Conservation (phyloP, 2,888 invertebrate species). For the Labia minor region DNA sequence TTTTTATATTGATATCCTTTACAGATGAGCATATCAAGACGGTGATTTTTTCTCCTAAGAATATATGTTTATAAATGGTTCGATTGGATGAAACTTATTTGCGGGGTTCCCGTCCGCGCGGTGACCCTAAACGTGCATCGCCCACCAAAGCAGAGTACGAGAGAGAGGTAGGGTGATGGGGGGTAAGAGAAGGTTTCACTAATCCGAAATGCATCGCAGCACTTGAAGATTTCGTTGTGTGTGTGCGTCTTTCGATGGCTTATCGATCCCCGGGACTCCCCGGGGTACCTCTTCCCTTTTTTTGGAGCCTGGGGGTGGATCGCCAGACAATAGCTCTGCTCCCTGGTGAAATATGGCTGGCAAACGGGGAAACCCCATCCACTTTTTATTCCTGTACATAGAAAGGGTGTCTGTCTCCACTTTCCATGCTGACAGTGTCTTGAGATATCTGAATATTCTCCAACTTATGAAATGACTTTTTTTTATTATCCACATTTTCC, state of each 20-base stretch:
- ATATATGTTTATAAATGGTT: too few species aligned
- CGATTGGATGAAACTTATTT: too few species aligned
- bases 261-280: background rate
- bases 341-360: background rate
- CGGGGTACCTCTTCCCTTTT: background rate
- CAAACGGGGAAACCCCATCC: background rate
- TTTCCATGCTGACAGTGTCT: background rate
- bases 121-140: too few species aligned
- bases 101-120: too few species aligned
- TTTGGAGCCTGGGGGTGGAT: too few species aligned
- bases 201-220: background rate
- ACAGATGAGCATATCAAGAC: too few species aligned
- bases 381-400: background rate
- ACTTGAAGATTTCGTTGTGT: background rate
- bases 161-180: too few species aligned
- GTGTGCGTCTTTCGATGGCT: background rate
- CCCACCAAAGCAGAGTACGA: too few species aligned
- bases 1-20: too few species aligned
- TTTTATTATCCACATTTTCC: background rate
- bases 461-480: background rate
- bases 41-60: too few species aligned
- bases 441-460: background rate
- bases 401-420: background rate
- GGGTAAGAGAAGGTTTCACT: background rate
- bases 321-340: background rate